Base-by-base conservation (phyloP, 2,113 vertebrate species). In the Falco punctatus region DNA sequence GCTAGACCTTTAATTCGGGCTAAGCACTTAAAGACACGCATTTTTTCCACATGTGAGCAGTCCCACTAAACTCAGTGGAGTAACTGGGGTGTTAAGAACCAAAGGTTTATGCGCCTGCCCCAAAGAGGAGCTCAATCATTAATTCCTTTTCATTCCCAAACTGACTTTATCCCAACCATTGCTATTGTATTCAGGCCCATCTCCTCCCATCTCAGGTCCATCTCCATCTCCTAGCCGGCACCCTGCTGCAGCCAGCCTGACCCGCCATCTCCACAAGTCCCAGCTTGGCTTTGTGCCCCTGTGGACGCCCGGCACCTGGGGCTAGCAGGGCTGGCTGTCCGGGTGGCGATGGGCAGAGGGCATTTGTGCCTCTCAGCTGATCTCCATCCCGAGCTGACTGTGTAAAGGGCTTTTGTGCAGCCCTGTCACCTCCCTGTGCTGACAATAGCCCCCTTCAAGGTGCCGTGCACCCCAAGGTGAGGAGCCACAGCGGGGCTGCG, bases 281-380 rank as follows among this genome's bases (percentile, higher is more conserved):
- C 38, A 1, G 1, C 38, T 88, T n/a, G 3, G 1, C n/a, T 14
- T 27, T 3, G 0, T 24, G 48, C 4, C 18, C n/a, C 35, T 3
- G 1, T 0, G 3, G 30, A 13, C 2, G 1, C 40, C 22, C 0
- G 2, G 57, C 14, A 13, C 10, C 20, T 6, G 27, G 6, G 7
- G 4, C 2, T 80, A 64, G 32, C 26, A 48, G 40, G 0, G 0
- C 64, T 15, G 23, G 12, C 35, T 6, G 0, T 18, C 32, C 22
- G 0, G 0, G 51, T n/a, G 20, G 3, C 26, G 35, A 12, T 11
- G 6, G 27, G 58, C 30, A 77, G 21, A 46, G 82, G 54, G 19
- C 35, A 16, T 57, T 13, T 9, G 27, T 28, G 27, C 17, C 27
- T 80, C 30, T 66, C 1, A 15, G 79, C 48, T 79, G 49, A 9